A percentile compares a stretch with the other conserved stretches of the same genome.
phyloP scores from a whole-genome alignment of 2,113 vertebrate genomes.

The Tonatia bakeri region DNA sequence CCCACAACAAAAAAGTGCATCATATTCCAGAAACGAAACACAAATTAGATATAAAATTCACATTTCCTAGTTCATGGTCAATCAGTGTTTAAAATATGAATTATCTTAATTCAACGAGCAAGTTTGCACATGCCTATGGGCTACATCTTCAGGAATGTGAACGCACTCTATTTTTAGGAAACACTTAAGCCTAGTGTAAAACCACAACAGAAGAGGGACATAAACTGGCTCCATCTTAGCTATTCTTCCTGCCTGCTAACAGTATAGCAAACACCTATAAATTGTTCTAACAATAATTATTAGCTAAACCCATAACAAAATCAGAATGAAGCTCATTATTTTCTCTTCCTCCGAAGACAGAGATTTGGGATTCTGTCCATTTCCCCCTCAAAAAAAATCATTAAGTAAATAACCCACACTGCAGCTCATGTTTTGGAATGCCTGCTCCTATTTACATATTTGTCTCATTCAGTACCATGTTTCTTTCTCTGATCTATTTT shows the following conservation, averaged over 20 bases:
- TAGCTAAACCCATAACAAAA: neutral
- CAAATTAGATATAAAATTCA: neutral
- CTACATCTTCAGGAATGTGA: slow-evolving; percentile 6
- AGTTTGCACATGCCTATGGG: slow-evolving; percentile 11
- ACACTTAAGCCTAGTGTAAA: slow-evolving; percentile 13
- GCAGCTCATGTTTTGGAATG: neutral
- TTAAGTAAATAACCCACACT: neutral
- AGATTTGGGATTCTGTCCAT: neutral
- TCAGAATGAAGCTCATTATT: neutral
- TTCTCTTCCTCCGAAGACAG: neutral
- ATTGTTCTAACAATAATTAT: slow-evolving; percentile 18
- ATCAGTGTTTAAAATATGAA: slow-evolving; percentile 51
- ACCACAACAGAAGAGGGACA: neutral
- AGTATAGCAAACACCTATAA: neutral
- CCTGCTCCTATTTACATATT: neutral
- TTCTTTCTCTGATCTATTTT: neutral
- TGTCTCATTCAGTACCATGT: neutral
- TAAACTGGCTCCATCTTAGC: neutral
- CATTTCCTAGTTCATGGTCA: slow-evolving; percentile 16
- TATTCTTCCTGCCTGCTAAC: slow-evolving; percentile 6
- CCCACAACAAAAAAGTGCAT: neutral
- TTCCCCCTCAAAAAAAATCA: neutral
- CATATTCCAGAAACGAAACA: neutral
- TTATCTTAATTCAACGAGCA: slow-evolving; percentile 26
- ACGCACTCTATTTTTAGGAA: slow-evolving; percentile 36